Evolutionary conservation across 2,113 vertebrate genomes (phyloP), one percentile per base, ranked within the genome.

Genomic region (Hyaena hyaena): DNA sequence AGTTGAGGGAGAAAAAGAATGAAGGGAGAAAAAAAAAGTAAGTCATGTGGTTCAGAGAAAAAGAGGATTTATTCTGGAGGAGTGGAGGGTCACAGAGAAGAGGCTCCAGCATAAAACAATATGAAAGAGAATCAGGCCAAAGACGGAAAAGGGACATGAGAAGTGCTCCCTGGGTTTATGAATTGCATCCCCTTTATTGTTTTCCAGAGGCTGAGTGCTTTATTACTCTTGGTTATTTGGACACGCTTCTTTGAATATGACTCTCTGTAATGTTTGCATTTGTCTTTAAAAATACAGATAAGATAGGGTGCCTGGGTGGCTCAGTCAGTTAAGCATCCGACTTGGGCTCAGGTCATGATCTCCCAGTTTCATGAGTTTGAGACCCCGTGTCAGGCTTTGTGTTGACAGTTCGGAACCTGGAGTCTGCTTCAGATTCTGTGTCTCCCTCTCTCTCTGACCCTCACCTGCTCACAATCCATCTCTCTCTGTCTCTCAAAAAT

Each of bases 221-320:
- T 66, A 69, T 87, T 68, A 33, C 68, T 58, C 88, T 11, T 3
- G 63, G 31, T 50, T 95, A 92, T 74, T 74, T 93, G 84, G 48
- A 94, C n/a, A 80, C 10, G 65, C 55, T 95, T 91, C 71, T 68
- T 91, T 95, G 85, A 95, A 65, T 88, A 76, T 65, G 19, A 71
- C 10, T 93, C 23, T 71, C n/a, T 53, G 33, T 68, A 88, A 77
- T 7, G 9, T 58, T 69, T 95, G 33, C 73, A 84, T 69, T 83
- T 80, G 85, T 82, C 84, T 90, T 61, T n/a, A 68, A 89, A 86
- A 19, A 92, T 33, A 90, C 48, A 89, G 4, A 55, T 10, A 90
- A 82, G 39, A 61, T 23, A 7, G 58, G 21, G 58, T 23, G 58
- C 58, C 58, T 61, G 58, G 58, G 58, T 61, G 58, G 58, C 58